Evolutionary conservation across 1,140 invertebrate genomes (phyloP), one percentile per base, ranked within the genome.

Genomic region (Drosophila sp.): DNA sequence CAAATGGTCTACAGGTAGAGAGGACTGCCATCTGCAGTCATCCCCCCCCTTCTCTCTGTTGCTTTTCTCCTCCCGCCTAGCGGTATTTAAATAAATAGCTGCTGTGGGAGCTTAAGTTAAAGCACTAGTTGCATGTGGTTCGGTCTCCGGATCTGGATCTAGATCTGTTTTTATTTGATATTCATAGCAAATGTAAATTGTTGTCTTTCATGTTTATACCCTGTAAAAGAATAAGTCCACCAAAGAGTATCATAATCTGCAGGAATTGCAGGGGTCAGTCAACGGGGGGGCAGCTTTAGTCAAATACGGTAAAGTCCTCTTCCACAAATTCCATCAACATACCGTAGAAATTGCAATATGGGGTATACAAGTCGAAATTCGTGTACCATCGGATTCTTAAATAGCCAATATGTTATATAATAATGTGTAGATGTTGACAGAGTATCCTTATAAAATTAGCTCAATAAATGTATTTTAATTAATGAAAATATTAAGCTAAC

Each of bases 51-150:
- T 13, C 13, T 14, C 41, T 29, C 27, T 27, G 4, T 41, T 11
- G 11, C 13, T 32, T 9, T 50, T 32, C 32, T 0, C 16, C 36
- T 34, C 7, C 40, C 21, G 25, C 36, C 36, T 78, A 81, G 78
- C 78, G 73, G 62, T 74, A 78, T 72, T 67, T 59, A 72, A 67
- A 72, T 72, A 72, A 67, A 67, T 72, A 59, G 36, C 53, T 57
- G 53, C 62, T 58, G 53, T 43, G 62, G 45, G 45, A 59, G 64
- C 54, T 67, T 58, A 72, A 57, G 54, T 51, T 63, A 48, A 32
- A 25, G 48, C 13, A 27, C 40, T 45, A 54, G 58, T 41, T 51
- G 38, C 58, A 45, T 63, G 29, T 53, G 58, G 38, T 7, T 53
- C 8, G 36, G 14, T 32, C 56, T 34, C 40, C 5, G 25, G 57